These are phyloP conservation scores for Pardosa pseudoannulata DNA, from an alignment of 2,888 invertebrate genomes.

Conservation along the genomic window DNA sequence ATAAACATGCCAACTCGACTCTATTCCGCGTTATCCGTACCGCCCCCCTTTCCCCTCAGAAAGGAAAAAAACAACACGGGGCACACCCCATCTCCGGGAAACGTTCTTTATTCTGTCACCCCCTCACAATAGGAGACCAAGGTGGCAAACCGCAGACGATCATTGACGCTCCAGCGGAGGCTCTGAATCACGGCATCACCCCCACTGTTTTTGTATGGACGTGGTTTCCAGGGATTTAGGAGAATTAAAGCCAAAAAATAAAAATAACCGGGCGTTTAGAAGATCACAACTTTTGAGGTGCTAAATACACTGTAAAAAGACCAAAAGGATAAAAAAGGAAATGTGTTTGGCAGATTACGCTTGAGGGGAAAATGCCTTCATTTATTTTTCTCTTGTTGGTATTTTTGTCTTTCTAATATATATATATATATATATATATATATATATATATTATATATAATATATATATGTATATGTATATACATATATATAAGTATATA, in stretches of 20 bases:
- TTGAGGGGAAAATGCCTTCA: too few species aligned
- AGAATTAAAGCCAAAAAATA: neutral
- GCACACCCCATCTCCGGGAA: neutral
- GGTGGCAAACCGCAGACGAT: conserved; percentile 62
- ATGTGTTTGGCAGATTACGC: too few species aligned
- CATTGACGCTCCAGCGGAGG: conserved; percentile 43
- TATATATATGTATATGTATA: too few species aligned
- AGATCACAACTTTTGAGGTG: neutral
- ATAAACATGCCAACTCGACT: too few species aligned
- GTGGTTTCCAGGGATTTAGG: conserved; percentile 1
- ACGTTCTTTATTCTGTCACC: conserved; percentile 49
- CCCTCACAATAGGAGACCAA: conserved; percentile 38
- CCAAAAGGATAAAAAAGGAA: neutral
- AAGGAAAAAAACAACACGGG: too few species aligned
- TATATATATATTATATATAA: too few species aligned
- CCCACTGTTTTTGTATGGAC: conserved; percentile 62
- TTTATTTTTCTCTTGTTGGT: too few species aligned
- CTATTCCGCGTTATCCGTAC: too few species aligned
- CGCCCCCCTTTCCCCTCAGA: too few species aligned
- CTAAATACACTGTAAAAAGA: neutral
- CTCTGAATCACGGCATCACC: conserved; percentile 39
- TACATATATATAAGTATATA: too few species aligned
- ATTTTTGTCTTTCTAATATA: too few species aligned
- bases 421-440: too few species aligned
- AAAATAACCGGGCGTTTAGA: neutral